These are phyloP conservation scores for Callyntrura guangdongensis DNA, from an alignment of 2,888 invertebrate genomes.

Conservation along the genomic window DNA sequence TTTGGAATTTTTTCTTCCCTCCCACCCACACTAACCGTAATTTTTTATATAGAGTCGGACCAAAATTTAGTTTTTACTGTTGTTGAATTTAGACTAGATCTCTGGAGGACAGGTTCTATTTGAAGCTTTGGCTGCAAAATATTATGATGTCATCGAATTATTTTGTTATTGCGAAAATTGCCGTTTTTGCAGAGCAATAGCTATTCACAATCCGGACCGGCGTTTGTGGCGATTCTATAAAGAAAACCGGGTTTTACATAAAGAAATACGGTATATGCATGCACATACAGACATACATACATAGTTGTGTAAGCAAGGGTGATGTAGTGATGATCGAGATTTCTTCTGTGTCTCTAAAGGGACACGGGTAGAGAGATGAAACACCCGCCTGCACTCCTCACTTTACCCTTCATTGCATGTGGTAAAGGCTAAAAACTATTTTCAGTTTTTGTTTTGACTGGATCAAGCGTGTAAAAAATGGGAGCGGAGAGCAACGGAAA, in stretches of 20 bases:
- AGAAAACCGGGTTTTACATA: too few relatives aligned
- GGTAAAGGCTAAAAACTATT: conserved; percentile 56
- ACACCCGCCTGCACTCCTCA: background rate
- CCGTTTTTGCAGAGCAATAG: too few relatives aligned
- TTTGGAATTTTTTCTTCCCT: background rate
- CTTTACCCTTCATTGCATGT: conserved; percentile 38
- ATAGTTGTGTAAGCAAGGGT: background rate
- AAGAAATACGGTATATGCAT: too few relatives aligned
- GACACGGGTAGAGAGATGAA: conserved; percentile 15
- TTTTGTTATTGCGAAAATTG: too few relatives aligned
- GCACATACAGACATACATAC: background rate
- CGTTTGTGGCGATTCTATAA: too few relatives aligned
- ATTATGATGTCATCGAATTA: too few relatives aligned
- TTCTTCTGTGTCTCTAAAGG: background rate
- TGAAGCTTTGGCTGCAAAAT: too few relatives aligned
- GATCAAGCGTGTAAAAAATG: conserved; percentile 15
- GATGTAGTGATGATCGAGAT: background rate
- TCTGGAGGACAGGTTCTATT: too few relatives aligned
- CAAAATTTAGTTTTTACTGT: too few relatives aligned
- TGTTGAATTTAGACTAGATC: too few relatives aligned
- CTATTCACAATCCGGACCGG: too few relatives aligned
- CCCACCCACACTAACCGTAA: conserved; percentile 16
- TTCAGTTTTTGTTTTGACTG: conserved; percentile 44
- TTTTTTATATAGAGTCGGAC: too few relatives aligned
- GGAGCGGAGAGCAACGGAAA: background rate